Conservation (phyloP, 2,113 vertebrate species). For the Synodontis membranacea region DNA sequence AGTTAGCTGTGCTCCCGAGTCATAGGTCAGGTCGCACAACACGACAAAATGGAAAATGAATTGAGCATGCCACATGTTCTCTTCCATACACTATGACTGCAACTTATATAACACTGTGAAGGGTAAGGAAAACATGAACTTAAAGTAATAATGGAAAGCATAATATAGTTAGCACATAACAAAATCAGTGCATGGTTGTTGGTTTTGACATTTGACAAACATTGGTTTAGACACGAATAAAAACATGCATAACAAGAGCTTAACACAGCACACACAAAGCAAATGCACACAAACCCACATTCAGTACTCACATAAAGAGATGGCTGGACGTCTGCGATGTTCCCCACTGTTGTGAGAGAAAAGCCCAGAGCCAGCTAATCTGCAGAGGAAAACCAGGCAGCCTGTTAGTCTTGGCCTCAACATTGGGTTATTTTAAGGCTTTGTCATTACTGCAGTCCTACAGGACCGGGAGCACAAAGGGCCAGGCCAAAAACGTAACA, state of each 20-base stretch:
- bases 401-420: slow-evolving; percentile 16
- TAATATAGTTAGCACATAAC: background rate
- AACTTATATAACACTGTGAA: background rate
- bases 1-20: slow-evolving; percentile 45
- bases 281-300: slow-evolving; percentile 18
- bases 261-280: background rate
- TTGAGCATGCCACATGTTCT: slow-evolving; percentile 16
- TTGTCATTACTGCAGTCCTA: slow-evolving; percentile 9
- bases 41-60: slow-evolving; percentile 24
- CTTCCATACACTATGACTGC: background rate
- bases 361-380: slow-evolving; percentile 29
- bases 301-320: slow-evolving; percentile 20
- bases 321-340: slow-evolving; percentile 13
- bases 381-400: slow-evolving; percentile 13
- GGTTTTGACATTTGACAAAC: too few species aligned
- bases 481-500: background rate
- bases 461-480: slow-evolving; percentile 21
- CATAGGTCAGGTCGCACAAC: slow-evolving; percentile 10
- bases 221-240: background rate
- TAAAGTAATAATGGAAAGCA: slow-evolving; percentile 7
- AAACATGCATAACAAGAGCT: background rate
- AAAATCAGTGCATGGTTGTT: background rate
- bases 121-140: background rate
- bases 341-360: slow-evolving; percentile 17
- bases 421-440: slow-evolving; percentile 14